These are phyloP conservation scores for Hylaea fasciaria DNA, from an alignment of 2,888 invertebrate species.

Conservation along the genomic window DNA sequence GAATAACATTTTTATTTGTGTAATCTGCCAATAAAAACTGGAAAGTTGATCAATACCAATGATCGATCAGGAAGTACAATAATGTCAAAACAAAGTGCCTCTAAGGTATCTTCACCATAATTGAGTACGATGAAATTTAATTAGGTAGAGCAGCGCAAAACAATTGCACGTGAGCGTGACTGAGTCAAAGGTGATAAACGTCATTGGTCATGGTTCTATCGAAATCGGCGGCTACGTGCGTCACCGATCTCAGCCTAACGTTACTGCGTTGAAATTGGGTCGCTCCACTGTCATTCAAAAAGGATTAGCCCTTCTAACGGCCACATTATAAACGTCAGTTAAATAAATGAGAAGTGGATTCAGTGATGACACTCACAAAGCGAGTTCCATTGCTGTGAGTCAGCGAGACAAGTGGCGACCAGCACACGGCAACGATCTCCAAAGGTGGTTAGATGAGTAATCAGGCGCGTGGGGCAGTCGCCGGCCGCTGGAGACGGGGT, in stretches of 20 bases:
- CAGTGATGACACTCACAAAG: constrained; percentile 34
- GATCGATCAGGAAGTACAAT: constrained; percentile 1
- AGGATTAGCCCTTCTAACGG: constrained; percentile 18
- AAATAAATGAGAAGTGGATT: constrained; percentile 25
- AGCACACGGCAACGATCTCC: constrained; percentile 48
- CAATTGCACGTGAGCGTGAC: constrained; percentile 47
- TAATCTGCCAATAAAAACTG: background rate
- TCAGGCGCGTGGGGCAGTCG: constrained; percentile 70
- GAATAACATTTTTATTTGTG: background rate
- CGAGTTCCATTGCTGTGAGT: constrained; percentile 50
- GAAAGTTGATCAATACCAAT: background rate
- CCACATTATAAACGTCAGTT: constrained; percentile 11
- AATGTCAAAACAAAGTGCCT: constrained; percentile 4
- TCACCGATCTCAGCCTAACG: constrained; percentile 29
- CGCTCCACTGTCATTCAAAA: constrained; percentile 12
- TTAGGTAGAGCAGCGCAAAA: constrained; percentile 35
- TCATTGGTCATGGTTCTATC: constrained; percentile 42
- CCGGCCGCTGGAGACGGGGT: constrained; percentile 58
- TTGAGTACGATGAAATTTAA: constrained; percentile 26
- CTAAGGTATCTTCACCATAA: constrained; percentile 5
- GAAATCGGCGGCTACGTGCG: constrained; percentile 42
- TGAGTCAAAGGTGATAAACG: constrained; percentile 57
- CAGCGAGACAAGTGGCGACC: constrained; percentile 45
- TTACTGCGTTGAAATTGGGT: constrained; percentile 14
- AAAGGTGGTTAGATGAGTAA: constrained; percentile 71